A percentile compares a stretch with the other conserved stretches of the same genome.
Evolutionary conservation across 2,113 vertebrate species (phyloP).

Genomic region (Dascyllus trimaculatus): DNA sequence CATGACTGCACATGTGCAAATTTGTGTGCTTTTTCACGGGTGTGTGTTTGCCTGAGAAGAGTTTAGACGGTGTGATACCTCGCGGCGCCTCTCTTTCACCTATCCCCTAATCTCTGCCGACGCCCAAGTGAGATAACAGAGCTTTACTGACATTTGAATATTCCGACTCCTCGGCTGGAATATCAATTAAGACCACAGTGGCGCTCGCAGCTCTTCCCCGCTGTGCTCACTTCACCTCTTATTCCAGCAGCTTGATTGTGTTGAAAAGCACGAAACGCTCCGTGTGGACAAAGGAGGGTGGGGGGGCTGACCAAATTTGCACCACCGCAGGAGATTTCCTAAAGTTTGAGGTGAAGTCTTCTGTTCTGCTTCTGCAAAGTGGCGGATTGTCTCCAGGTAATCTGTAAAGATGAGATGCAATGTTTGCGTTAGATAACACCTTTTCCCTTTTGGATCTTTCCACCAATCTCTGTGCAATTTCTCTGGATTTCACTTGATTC

Average conservation of each 20-base stretch:
- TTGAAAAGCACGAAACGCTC: fast-evolving
- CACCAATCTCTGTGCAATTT: slow-evolving; percentile 40
- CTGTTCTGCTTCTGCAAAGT: background rate
- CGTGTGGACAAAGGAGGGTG: background rate
- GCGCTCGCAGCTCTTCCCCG: slow-evolving; percentile 11
- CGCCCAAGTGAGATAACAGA: slow-evolving; percentile 68
- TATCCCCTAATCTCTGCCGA: slow-evolving; percentile 68
- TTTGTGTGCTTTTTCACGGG: slow-evolving; percentile 20
- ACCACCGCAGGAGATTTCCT: slow-evolving; percentile 6
- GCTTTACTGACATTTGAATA: slow-evolving; percentile 71
- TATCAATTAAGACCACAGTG: slow-evolving; percentile 63
- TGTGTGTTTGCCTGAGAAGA: slow-evolving; percentile 30
- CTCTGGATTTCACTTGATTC: slow-evolving; percentile 58
- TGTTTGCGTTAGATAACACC: slow-evolving; percentile 44
- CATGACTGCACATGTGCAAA: slow-evolving; percentile 44
- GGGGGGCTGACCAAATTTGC: slow-evolving; percentile 4
- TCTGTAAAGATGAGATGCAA: slow-evolving; percentile 33
- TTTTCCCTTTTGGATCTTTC: slow-evolving; percentile 45
- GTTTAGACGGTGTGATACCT: slow-evolving; percentile 55
- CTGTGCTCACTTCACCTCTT: slow-evolving; percentile 29
- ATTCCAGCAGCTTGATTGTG: slow-evolving; percentile 17
- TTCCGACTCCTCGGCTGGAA: slow-evolving; percentile 60
- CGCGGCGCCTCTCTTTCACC: slow-evolving; percentile 48
- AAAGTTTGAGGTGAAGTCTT: slow-evolving; percentile 12
- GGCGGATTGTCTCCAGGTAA: slow-evolving; percentile 24